Evolutionary conservation across 92 coral and sea anemone species (phyloP).

Genomic region (Epizoanthus ramosus): DNA sequence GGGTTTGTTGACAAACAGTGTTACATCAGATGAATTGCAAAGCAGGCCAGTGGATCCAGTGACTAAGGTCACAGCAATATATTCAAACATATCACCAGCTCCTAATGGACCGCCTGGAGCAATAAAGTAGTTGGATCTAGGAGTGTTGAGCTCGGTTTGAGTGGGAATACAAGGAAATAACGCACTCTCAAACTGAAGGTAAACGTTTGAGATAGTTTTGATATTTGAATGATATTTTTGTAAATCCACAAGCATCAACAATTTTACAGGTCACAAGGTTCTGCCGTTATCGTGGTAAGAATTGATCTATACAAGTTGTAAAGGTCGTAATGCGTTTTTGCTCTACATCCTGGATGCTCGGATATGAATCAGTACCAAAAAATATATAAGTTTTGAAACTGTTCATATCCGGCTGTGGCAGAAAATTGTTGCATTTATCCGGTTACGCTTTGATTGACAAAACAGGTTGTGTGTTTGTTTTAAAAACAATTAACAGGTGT

Average conservation of each 20-base stretch:
- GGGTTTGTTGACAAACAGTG: neutral
- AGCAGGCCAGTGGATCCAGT: neutral
- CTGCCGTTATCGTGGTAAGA: neutral
- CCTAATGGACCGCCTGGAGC: neutral
- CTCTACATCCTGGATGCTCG: neutral
- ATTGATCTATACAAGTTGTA: neutral
- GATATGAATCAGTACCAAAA: neutral
- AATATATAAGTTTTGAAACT: neutral
- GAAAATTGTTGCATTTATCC: too few species aligned
- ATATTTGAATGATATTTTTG: constrained; percentile 10
- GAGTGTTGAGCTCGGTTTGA: neutral
- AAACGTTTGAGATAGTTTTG: constrained; percentile 8
- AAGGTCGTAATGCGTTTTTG: neutral
- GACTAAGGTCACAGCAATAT: neutral
- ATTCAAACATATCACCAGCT: neutral
- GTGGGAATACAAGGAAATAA: neutral
- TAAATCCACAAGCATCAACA: constrained; percentile 17
- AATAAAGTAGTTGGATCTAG: too few species aligned
- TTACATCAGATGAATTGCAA: neutral
- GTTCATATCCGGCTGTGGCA: too few species aligned
- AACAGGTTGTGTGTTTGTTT: constrained; percentile 21
- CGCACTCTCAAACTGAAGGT: constrained; percentile 10
- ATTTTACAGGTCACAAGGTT: constrained; percentile 20
- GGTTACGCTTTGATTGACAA: neutral
- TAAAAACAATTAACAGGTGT: constrained; percentile 8